Evolutionary conservation across 2,888 invertebrate genomes (phyloP).

Genomic region (Cloeon dipterum): DNA sequence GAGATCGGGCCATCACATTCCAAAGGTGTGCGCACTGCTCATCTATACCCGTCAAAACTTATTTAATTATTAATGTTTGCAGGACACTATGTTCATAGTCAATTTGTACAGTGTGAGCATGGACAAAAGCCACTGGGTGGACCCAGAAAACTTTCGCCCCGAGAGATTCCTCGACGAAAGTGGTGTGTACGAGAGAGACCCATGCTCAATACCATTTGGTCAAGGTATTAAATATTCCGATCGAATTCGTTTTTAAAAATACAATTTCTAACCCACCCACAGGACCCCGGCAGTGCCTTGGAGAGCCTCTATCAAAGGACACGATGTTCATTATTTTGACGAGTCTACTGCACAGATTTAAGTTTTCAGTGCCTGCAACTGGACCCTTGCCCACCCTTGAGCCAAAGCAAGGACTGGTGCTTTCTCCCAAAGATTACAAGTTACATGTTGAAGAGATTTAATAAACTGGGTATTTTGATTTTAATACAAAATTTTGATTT

Average conservation of each 20-base stretch:
- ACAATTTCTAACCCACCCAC: too few species aligned
- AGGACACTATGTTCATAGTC: background rate
- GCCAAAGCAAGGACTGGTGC: background rate
- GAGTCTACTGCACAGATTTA: background rate
- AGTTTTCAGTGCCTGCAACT: background rate
- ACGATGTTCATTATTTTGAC: background rate
- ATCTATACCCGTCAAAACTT: background rate
- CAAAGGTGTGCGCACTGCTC: background rate
- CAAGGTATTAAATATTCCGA: too few species aligned
- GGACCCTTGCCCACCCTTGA: background rate
- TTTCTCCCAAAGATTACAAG: background rate
- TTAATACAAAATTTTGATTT: too few species aligned
- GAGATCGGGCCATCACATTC: background rate
- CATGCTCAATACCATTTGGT: background rate
- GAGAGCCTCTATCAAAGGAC: background rate
- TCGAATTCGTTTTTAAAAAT: too few species aligned
- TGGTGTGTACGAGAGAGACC: background rate
- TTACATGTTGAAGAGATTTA: background rate
- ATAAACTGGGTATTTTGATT: too few species aligned
- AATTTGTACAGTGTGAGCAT: background rate
- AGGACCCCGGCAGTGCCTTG: background rate
- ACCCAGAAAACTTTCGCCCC: background rate
- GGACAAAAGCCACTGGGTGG: slow-evolving; percentile 1
- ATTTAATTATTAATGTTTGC: background rate
- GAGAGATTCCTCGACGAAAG: background rate